These are phyloP conservation scores for Bombus ignitus DNA, from an alignment of 1,140 invertebrate genomes.

Conservation along the genomic window DNA sequence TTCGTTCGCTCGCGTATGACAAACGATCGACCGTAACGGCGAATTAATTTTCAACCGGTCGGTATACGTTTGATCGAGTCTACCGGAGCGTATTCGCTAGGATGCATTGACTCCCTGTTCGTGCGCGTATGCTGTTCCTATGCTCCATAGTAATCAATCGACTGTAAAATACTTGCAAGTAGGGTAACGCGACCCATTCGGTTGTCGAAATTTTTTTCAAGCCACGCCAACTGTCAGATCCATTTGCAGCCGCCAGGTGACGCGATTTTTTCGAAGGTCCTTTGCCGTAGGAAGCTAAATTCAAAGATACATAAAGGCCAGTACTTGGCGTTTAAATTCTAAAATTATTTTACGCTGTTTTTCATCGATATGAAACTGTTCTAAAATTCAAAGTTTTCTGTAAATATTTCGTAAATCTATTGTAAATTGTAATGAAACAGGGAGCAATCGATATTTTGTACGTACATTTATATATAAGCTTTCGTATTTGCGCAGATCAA, in stretches of 20 bases:
- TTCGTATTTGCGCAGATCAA: not conserved
- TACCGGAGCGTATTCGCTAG: slow-evolving; percentile 49
- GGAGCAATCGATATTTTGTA: not conserved
- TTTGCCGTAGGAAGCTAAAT: not conserved
- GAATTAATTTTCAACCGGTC: slow-evolving; percentile 58
- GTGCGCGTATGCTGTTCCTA: not conserved
- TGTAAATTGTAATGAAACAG: no score
- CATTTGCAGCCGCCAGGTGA: not conserved
- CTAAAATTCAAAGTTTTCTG: not conserved
- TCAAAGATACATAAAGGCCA: not conserved
- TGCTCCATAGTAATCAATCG: slow-evolving; percentile 36
- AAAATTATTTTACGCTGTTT: not conserved
- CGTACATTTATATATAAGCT: not conserved
- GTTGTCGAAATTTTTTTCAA: slow-evolving; percentile 24
- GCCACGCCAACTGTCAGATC: not conserved
- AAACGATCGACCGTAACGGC: slow-evolving; percentile 56
- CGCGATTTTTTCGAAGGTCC: not conserved
- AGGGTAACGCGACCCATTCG: slow-evolving; percentile 26
- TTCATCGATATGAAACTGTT: not conserved
- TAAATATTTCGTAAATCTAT: no score
- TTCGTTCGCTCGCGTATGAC: slow-evolving; percentile 53
- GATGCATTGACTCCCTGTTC: slow-evolving; percentile 50
- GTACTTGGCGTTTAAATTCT: not conserved
- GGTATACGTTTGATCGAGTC: slow-evolving; percentile 60
- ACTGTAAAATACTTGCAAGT: slow-evolving; percentile 47